Conservation (phyloP, 2,888 invertebrate species). For the Hydraecia micacea region DNA sequence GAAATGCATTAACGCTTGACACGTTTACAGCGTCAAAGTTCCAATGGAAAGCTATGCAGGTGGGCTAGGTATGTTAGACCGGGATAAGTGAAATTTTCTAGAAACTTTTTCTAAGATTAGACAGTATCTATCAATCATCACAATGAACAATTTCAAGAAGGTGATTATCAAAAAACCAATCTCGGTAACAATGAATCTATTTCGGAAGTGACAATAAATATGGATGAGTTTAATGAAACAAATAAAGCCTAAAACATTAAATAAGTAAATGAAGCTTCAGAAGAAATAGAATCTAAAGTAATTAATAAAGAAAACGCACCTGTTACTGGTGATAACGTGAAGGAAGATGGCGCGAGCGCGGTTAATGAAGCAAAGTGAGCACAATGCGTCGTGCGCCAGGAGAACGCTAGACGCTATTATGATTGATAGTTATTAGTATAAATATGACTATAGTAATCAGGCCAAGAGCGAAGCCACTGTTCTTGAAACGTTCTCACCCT, state of each 20-base stretch:
- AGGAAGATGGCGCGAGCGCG: constrained; percentile 69
- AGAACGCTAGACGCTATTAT: constrained; percentile 75
- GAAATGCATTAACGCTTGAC: constrained; percentile 37
- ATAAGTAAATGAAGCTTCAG: constrained; percentile 4
- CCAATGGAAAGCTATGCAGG: constrained; percentile 7
- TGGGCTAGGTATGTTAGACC: constrained; percentile 20
- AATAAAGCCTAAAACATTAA: background rate
- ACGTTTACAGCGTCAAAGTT: constrained; percentile 33
- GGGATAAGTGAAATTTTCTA: background rate
- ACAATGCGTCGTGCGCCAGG: constrained; percentile 70
- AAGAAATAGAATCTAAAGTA: constrained; percentile 16
- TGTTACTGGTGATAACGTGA: constrained; percentile 66
- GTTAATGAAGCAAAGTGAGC: constrained; percentile 75
- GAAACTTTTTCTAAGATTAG: background rate
- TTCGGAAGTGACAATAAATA: background rate
- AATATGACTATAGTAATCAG: constrained; percentile 83
- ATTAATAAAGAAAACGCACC: constrained; percentile 66
- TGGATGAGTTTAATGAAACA: background rate
- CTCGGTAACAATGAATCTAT: background rate
- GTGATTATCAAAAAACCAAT: background rate
- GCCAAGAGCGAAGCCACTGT: constrained; percentile 81
- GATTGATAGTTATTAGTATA: constrained; percentile 84
- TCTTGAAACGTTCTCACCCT: constrained; percentile 85
- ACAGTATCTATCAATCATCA: background rate
- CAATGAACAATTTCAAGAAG: background rate